Base-by-base conservation (phyloP, 2,888 invertebrate species). In the Augiades crinisus region DNA sequence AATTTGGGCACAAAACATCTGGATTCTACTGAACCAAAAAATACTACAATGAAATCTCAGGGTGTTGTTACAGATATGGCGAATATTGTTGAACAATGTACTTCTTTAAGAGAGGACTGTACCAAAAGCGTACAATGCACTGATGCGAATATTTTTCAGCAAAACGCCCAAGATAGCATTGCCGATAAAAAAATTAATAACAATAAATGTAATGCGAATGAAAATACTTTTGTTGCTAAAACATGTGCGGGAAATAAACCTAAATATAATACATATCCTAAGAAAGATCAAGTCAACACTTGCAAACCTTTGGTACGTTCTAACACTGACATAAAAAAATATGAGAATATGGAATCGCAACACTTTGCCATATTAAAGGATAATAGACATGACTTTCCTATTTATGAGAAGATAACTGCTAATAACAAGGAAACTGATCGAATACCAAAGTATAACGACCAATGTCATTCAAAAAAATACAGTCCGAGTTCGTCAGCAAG, bases 111-210 rank as follows among this genome's bases (percentile, higher is more conserved):
- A 33, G 76, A 74, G 47, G 78, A 78, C 50, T 78, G 75, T 55
- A 72, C 76, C 10, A 84, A 77, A 71, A 75, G 70, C 34, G 70
- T 75, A 7, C 84, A 83, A 53, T 76, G 69, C 16, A 59, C 60
- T 52, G 54, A 54, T 36, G 60, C 55, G 6, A 58, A 67, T 55
- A 61, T 64, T 51, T 63, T 65, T 44, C 47, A 55, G 51, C 43
- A 60, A 36, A 52, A n/a, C n/a, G n/a, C n/a, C n/a, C 27, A 13
- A 12, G 43, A 24, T 47, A 24, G 37, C 30, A 46, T 51, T 33
- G 59, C 10, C 6, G 5, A 30, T 12, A 30, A 61, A 43, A 49
- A 46, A 17, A 60, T 56, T 24, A 53, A 49, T 21, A 33, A 41
- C 16, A 33, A 21, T 17, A 43, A 52, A 45, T 47, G 16, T 30